A percentile compares a stretch with the other conserved stretches of the same genome.
phyloP scores from a whole-genome alignment of 2,113 vertebrate genomes.

The Peromyscus maniculatus region DNA sequence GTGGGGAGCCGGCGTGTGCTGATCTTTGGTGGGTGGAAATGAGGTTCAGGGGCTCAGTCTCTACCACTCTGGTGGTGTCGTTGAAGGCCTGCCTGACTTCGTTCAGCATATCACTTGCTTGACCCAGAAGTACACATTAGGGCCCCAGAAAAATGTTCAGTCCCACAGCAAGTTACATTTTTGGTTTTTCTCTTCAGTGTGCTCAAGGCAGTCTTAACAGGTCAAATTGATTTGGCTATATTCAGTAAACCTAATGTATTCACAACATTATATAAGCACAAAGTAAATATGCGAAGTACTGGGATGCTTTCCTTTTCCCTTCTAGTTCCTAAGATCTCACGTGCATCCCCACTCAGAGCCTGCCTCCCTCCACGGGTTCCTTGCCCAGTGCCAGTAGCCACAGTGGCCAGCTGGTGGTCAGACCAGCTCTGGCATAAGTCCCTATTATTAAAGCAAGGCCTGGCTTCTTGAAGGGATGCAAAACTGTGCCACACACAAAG shows the following conservation, averaged over 20 bases:
- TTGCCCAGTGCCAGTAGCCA: fast-evolving
- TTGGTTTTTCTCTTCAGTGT: background rate
- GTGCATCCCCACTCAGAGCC: background rate
- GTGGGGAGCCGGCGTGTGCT: fast-evolving
- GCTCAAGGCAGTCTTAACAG: background rate
- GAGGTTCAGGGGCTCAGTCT: background rate
- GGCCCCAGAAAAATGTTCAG: background rate
- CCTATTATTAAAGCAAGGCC: background rate
- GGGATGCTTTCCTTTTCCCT: background rate
- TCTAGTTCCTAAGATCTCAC: background rate
- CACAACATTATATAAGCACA: background rate
- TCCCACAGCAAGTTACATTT: background rate
- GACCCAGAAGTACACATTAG: background rate
- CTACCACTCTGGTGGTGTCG: no score
- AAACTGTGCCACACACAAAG: background rate
- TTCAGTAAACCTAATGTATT: background rate
- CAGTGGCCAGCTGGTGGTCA: background rate
- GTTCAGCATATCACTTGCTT: background rate
- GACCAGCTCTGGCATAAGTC: fast-evolving
- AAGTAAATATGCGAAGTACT: background rate
- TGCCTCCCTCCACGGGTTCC: fast-evolving
- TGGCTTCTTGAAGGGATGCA: background rate
- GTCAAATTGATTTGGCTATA: background rate
- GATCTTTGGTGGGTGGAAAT: background rate
- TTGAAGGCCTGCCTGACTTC: background rate